A percentile compares a stretch with the other conserved stretches of the same genome.
phyloP scores from a whole-genome alignment of 2,888 invertebrate species.

The Tetragonula carbonaria region DNA sequence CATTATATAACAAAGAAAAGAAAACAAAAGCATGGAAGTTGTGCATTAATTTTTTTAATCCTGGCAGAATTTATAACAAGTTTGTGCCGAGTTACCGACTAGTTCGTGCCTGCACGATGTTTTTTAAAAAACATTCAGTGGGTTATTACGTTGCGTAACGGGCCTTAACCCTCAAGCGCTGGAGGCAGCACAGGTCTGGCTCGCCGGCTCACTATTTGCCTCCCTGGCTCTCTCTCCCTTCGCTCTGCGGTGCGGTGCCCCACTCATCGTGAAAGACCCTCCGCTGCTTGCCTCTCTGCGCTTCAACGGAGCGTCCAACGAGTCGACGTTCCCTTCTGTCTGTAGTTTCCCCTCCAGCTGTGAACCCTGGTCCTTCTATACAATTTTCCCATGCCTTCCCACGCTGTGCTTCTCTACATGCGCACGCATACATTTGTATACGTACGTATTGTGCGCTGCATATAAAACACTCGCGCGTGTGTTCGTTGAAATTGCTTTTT shows the following conservation, averaged over 20 bases:
- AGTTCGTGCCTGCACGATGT: constrained; percentile 28
- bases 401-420: constrained; percentile 38
- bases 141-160: constrained; percentile 67
- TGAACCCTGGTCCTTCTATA: constrained; percentile 34
- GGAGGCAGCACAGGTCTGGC: constrained; percentile 29
- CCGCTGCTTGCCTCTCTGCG: constrained; percentile 48
- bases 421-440: background rate
- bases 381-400: constrained; percentile 62
- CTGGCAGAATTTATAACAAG: constrained; percentile 1
- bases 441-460: background rate
- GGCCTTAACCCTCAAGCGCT: constrained; percentile 62
- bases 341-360: constrained; percentile 62
- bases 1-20: background rate
- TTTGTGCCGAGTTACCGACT: constrained; percentile 15
- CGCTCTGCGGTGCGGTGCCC: constrained; percentile 2
- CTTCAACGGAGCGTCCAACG: constrained; percentile 67
- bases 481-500: background rate
- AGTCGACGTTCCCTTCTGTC: constrained; percentile 60
- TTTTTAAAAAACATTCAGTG: constrained; percentile 50
- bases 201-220: constrained; percentile 5
- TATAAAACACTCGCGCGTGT: constrained; percentile 4
- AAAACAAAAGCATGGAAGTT: too few relatives aligned
- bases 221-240: background rate
- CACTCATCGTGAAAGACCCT: constrained; percentile 56
- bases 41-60: background rate